A percentile compares a stretch with the other conserved stretches of the same genome.
phyloP scores from a whole-genome alignment of 2,113 vertebrate species.

The Triplophysa siluroides region DNA sequence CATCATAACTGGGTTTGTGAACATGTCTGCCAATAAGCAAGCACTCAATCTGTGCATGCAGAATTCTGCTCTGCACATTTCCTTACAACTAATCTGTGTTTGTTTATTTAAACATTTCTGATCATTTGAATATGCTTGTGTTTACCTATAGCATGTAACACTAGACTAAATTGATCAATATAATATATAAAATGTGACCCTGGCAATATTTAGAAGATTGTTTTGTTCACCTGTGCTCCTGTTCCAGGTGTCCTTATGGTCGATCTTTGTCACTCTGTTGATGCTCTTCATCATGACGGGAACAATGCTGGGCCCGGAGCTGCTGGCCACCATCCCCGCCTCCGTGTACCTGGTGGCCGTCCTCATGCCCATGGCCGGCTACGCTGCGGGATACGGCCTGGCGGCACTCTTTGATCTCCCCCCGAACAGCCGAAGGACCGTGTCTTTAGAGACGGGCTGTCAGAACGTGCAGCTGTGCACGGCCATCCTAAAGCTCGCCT shows the following conservation, averaged over 20 bases:
- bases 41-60: no score
- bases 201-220: no score
- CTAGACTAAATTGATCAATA: no score
- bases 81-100: neutral
- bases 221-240: slow-evolving; percentile 22
- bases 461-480: slow-evolving; percentile 98
- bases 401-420: slow-evolving; percentile 85
- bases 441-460: slow-evolving; percentile 94
- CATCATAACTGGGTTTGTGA: neutral
- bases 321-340: slow-evolving; percentile 86
- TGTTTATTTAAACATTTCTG: no score
- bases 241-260: slow-evolving; percentile 92
- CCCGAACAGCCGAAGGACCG: slow-evolving; percentile 85
- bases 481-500: slow-evolving; percentile 93
- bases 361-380: slow-evolving; percentile 91
- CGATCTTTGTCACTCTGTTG: slow-evolving; percentile 87
- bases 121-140: neutral
- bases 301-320: slow-evolving; percentile 90
- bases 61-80: neutral
- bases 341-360: slow-evolving; percentile 89
- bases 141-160: neutral
- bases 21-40: no score
- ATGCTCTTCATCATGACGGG: slow-evolving; percentile 94
- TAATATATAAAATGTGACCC: no score
- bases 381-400: slow-evolving; percentile 88